Base-by-base conservation (phyloP, 2,888 invertebrate genomes). In the Limenitis arthemis region DNA sequence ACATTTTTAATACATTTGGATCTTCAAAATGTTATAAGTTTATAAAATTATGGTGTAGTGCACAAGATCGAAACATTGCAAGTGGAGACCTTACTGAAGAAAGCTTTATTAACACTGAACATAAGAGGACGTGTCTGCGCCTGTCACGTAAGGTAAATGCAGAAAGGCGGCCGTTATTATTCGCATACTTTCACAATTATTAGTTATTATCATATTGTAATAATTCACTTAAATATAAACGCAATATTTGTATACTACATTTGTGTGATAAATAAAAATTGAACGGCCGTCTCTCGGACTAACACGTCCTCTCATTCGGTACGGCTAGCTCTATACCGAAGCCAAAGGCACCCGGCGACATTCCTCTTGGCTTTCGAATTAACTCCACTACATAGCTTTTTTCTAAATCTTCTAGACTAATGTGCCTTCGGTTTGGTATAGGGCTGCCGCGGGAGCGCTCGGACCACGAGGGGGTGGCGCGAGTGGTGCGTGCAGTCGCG, bases 391-490 rank as follows among this genome's bases (percentile, higher is more conserved):
- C 62, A 58, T 61, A 58, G 69, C 71, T 69, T 69, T 65, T 65
- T 68, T 71, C 67, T 63, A 65, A 44, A 44, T 50, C 44, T 12
- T 36, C 11, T 40, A 50, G 39, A 47, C 60, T 65, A 66, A 67
- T 76, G 75, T 74, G 93, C 93, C 93, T 92, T 92, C 92, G 93
- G 94, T 93, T 93, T 79, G 75, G 91, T 91, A 89, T 91, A 92
- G 92, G 91, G 91, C 89, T 84, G 84, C 80, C 59, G 59, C 59
- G 62, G 51, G 66, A 60, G 65, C 65, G 66, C 60, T 59, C 56
- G 56, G 50, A 52, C 50, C 60, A 60, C 59, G 56, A 50, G 57
- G 52, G 53, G 48, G 48, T 78, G 74, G 68, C 74, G 50, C 66
- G 82, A 79, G 88, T 91, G 72, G 88, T 88, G 70, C 91, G 91